phyloP scores from a whole-genome alignment of 30 jellyfish, hydroid and myxozoan species.

The Rhopilema esculentum region DNA sequence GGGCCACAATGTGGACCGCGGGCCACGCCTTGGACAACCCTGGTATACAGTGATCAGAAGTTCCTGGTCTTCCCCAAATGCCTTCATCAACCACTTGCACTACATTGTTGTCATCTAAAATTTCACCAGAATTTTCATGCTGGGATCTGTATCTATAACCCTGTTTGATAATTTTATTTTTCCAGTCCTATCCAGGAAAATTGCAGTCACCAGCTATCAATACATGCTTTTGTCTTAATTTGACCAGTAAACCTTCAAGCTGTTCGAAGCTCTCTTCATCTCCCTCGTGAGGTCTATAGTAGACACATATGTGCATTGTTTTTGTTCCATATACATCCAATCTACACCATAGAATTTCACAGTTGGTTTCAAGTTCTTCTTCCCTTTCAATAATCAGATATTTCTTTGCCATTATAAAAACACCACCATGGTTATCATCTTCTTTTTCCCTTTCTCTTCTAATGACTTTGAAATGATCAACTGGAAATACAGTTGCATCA shows the following conservation, averaged over 20 bases:
- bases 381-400: slow-evolving; percentile 14
- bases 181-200: slow-evolving; percentile 57
- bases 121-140: too few relatives aligned
- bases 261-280: slow-evolving; percentile 28
- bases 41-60: too few relatives aligned
- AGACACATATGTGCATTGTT: slow-evolving; percentile 4
- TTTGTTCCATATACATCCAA: slow-evolving; percentile 3
- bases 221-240: slow-evolving; percentile 14
- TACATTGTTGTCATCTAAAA: too few relatives aligned
- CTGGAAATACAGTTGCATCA: slow-evolving; percentile 2
- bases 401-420: slow-evolving; percentile 40
- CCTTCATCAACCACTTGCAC: too few relatives aligned
- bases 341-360: slow-evolving; percentile 46
- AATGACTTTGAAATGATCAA: not conserved
- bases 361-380: slow-evolving; percentile 34
- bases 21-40: too few relatives aligned
- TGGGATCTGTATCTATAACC: too few relatives aligned
- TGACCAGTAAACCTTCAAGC: slow-evolving; percentile 24
- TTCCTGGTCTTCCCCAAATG: too few relatives aligned
- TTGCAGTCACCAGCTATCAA: slow-evolving; percentile 39
- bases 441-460: not conserved
- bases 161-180: slow-evolving; percentile 14
- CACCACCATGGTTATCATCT: slow-evolving; percentile 2
- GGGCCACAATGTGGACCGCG: too few relatives aligned
- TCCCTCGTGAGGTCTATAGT: slow-evolving; percentile 24